phyloP scores from a whole-genome alignment of 2,113 vertebrate species.

The Hiodon alosoides region DNA sequence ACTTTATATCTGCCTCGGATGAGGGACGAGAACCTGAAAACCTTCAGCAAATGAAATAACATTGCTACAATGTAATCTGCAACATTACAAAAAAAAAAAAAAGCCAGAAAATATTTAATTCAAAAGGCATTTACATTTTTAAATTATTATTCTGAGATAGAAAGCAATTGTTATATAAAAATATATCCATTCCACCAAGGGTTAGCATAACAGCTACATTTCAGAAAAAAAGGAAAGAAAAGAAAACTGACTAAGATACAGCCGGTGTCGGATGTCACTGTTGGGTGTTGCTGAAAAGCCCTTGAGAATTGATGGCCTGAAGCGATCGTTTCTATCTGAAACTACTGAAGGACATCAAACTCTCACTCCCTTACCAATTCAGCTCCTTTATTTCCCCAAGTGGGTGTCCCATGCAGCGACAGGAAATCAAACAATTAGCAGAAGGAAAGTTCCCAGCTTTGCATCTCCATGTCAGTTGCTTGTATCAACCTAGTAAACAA shows the following conservation, averaged over 20 bases:
- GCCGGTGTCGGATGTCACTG: slow-evolving; percentile 56
- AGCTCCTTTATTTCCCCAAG: slow-evolving; percentile 20
- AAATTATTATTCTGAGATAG: slow-evolving; percentile 24
- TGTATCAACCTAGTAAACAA: too few relatives aligned
- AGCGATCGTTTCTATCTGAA: slow-evolving; percentile 53
- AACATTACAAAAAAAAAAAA: too few relatives aligned
- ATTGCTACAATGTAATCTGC: too few relatives aligned
- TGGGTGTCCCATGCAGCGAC: slow-evolving; percentile 58
- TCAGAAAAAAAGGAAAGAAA: neutral
- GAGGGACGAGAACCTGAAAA: slow-evolving; percentile 52
- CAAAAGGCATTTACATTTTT: neutral
- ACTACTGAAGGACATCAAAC: slow-evolving; percentile 52
- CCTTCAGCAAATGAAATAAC: too few relatives aligned
- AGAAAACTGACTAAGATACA: slow-evolving; percentile 31
- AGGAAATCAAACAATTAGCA: slow-evolving; percentile 75
- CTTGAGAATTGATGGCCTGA: slow-evolving; percentile 55
- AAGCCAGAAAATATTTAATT: too few relatives aligned
- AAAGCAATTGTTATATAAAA: slow-evolving; percentile 40
- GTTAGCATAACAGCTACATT: slow-evolving; percentile 17
- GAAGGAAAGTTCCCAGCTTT: slow-evolving; percentile 61
- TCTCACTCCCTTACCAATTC: slow-evolving; percentile 44
- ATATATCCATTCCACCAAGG: slow-evolving; percentile 28
- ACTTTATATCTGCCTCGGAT: slow-evolving; percentile 63
- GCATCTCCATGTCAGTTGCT: slow-evolving; percentile 22
- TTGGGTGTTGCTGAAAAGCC: slow-evolving; percentile 67